These are phyloP conservation scores for Trichopria drosophilae DNA, from an alignment of 2,888 invertebrate genomes.

Conservation along the genomic window DNA sequence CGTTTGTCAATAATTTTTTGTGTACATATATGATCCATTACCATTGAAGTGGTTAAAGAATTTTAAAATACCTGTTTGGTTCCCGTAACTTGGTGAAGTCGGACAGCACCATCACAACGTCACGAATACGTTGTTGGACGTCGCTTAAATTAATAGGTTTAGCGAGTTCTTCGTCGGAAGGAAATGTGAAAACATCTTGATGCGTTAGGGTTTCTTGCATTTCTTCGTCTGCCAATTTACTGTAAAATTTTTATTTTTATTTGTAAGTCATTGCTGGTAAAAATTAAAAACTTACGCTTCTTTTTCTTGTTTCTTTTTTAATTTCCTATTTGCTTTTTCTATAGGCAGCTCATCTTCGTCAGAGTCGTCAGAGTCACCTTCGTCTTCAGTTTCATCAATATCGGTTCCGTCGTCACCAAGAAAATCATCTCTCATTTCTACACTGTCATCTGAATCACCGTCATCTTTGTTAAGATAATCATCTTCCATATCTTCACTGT, in stretches of 20 bases:
- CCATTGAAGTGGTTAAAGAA: conserved; percentile 1
- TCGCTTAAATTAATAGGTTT: conserved; percentile 77
- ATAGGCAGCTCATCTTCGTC: conserved; percentile 78
- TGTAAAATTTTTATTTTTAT: conserved; percentile 40
- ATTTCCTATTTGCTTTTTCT: conserved; percentile 78
- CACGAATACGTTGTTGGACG: conserved; percentile 86
- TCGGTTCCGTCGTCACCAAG: conserved; percentile 45
- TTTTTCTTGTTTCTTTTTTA: conserved; percentile 72
- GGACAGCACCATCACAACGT: conserved; percentile 76
- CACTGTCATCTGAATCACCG: conserved; percentile 37
- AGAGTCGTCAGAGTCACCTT: conserved; percentile 61
- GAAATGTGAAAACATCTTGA: conserved; percentile 78
- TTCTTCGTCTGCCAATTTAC: conserved; percentile 78
- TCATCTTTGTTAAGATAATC: conserved; percentile 19
- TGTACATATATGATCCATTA: too few relatives aligned
- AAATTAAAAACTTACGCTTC: conserved; percentile 60
- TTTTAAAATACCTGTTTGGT: conserved; percentile 59
- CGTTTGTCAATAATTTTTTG: too few relatives aligned
- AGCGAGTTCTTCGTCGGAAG: conserved; percentile 73
- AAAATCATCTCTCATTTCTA: conserved; percentile 51
- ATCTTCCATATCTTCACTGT: conserved; percentile 12
- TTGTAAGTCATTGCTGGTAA: not conserved
- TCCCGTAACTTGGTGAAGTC: conserved; percentile 77
- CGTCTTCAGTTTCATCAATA: conserved; percentile 45
- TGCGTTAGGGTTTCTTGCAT: conserved; percentile 77